These are phyloP conservation scores for Telenomus remus DNA, from an alignment of 1,140 invertebrate genomes.

Conservation along the genomic window DNA sequence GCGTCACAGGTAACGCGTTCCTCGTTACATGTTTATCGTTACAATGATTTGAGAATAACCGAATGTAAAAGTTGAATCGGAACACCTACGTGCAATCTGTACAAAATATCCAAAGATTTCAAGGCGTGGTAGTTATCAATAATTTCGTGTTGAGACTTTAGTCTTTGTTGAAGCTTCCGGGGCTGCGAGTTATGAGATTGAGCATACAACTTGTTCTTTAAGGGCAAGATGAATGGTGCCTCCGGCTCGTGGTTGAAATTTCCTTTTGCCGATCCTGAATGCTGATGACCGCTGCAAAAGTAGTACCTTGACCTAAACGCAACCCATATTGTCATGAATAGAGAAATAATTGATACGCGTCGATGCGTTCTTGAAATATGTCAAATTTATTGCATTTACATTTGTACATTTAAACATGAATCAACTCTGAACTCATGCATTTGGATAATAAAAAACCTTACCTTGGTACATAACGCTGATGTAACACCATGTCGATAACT, in stretches of 20 bases:
- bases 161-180: constrained; percentile 33
- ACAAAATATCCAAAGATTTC: constrained; percentile 45
- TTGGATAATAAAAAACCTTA: constrained; percentile 12
- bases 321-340: constrained; percentile 42
- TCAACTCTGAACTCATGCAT: too few relatives aligned
- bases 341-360: constrained; percentile 28
- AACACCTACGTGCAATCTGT: constrained; percentile 61
- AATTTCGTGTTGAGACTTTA: constrained; percentile 34
- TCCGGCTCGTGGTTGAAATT: constrained; percentile 59
- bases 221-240: constrained; percentile 61
- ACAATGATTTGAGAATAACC: background rate
- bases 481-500: constrained; percentile 58
- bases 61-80: constrained; percentile 8
- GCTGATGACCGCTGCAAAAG: constrained; percentile 63
- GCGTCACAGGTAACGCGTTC: too few relatives aligned
- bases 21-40: too few relatives aligned
- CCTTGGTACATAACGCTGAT: constrained; percentile 58
- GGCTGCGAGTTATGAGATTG: constrained; percentile 59
- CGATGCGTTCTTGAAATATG: constrained; percentile 31
- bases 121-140: constrained; percentile 45
- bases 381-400: constrained; percentile 11
- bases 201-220: constrained; percentile 60
- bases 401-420: background rate
- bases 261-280: constrained; percentile 55
- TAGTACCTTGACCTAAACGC: constrained; percentile 57